Percentiles rank a stretch among this genome's conserved stretches.
These are phyloP conservation scores for Fragum fragum DNA, from an alignment of 2,888 invertebrate genomes.

Conservation along the genomic window DNA sequence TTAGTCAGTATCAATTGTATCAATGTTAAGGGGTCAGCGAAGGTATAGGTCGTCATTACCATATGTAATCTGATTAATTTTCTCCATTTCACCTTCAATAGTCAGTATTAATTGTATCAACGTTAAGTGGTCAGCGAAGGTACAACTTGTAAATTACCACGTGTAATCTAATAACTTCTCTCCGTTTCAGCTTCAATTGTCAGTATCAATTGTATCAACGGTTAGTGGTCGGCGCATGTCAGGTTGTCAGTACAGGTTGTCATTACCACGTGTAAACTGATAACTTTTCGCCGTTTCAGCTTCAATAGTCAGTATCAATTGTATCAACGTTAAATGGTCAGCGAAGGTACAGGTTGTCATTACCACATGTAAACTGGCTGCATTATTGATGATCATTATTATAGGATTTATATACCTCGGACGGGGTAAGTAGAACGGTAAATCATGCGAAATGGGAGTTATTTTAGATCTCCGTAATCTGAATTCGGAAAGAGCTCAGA, in stretches of 20 bases:
- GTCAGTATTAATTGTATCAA: constrained; percentile 78
- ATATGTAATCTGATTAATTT: constrained; percentile 81
- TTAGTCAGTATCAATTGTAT: constrained; percentile 78
- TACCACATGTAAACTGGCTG: constrained; percentile 81
- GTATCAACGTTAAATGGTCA: constrained; percentile 81
- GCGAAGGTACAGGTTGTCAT: constrained; percentile 82
- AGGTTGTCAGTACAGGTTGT: too few species aligned
- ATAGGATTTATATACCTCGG: constrained; percentile 95
- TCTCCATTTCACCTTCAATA: too few species aligned
- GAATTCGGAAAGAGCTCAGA: too few species aligned
- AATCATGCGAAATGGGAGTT: too few species aligned
- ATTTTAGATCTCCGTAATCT: too few species aligned
- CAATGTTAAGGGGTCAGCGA: constrained; percentile 82
- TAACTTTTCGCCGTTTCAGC: constrained; percentile 73
- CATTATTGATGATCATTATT: constrained; percentile 92
- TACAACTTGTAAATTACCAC: constrained; percentile 82
- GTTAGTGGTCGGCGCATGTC: too few species aligned
- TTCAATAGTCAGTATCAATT: constrained; percentile 77
- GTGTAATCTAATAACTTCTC: constrained; percentile 80
- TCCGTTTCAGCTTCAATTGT: too few species aligned
- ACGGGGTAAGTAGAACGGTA: constrained; percentile 84
- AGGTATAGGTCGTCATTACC: constrained; percentile 82
- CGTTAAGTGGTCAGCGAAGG: constrained; percentile 82
- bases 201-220: too few species aligned
- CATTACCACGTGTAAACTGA: constrained; percentile 80